These are phyloP conservation scores for Lepidocyrtoides sp. DNA, from an alignment of 2,888 invertebrate species.

Conservation along the genomic window DNA sequence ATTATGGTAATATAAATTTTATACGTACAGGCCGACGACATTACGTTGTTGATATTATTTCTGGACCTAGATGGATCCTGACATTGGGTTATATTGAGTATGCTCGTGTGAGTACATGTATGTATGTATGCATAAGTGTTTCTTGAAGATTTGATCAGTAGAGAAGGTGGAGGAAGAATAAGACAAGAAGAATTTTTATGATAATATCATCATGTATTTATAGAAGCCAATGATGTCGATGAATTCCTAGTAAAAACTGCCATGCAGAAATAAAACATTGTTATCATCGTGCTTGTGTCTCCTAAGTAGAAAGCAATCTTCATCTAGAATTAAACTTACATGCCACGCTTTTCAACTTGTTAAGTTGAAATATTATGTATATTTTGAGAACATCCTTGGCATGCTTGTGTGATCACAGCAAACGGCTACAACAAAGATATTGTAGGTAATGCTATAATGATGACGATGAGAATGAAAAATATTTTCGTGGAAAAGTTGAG, in stretches of 20 bases:
- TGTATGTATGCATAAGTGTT: not conserved
- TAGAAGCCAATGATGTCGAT: not conserved
- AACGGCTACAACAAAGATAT: not conserved
- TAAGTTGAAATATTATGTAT: not conserved
- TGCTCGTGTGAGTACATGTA: not conserved
- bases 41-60: slow-evolving; percentile 32
- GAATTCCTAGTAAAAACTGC: slow-evolving; percentile 5
- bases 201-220: not conserved
- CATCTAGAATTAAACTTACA: not conserved
- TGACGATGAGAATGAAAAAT: slow-evolving; percentile 6
- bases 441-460: not conserved
- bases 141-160: not conserved
- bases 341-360: not conserved
- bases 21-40: slow-evolving; percentile 18
- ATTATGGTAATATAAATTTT: slow-evolving; percentile 15
- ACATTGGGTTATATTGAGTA: not conserved
- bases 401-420: not conserved
- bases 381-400: not conserved
- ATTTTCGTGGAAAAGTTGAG: not conserved
- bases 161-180: not conserved
- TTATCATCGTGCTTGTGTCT: not conserved
- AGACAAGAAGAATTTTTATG: not conserved
- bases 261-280: not conserved
- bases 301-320: not conserved
- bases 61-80: not conserved